Conservation (phyloP, 2,888 invertebrate genomes). For the Dastarcus helophoroides region DNA sequence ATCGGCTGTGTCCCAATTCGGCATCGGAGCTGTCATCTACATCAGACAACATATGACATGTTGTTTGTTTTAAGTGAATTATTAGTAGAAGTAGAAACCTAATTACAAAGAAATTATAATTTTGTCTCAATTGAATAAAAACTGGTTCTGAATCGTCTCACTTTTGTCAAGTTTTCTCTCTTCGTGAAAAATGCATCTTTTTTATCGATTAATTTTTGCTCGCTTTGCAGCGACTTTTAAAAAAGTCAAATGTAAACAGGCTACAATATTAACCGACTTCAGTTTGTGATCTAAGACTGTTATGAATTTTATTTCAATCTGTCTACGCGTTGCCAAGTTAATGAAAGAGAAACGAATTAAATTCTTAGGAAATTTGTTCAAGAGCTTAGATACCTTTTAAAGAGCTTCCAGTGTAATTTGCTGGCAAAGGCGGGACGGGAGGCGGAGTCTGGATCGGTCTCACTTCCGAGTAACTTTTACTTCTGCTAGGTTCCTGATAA, state of each 20-base stretch:
- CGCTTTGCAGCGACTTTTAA: no score
- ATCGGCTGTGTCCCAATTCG: slow-evolving; percentile 24
- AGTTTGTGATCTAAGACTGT: no score
- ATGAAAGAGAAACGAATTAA: neutral
- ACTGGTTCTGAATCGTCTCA: no score
- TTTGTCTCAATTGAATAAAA: no score
- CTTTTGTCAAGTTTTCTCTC: no score
- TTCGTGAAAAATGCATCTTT: no score
- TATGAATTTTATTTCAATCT: no score
- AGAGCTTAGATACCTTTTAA: no score
- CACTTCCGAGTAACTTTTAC: slow-evolving; percentile 30
- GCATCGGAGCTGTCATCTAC: slow-evolving; percentile 45
- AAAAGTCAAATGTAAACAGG: no score
- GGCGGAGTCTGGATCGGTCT: slow-evolving; percentile 42
- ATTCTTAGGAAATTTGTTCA: slow-evolving; percentile 6
- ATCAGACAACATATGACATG: neutral
- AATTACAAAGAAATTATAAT: slow-evolving; percentile 1
- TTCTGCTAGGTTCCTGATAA: slow-evolving; percentile 22
- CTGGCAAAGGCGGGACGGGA: slow-evolving; percentile 53
- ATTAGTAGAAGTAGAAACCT: neutral
- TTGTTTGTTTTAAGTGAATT: neutral
- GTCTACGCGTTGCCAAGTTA: no score
- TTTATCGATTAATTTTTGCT: no score
- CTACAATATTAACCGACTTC: no score
- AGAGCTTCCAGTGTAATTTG: slow-evolving; percentile 40